Evolutionary conservation across 1,140 invertebrate genomes (phyloP).

Genomic region (Zeugodacus cucurbitae): DNA sequence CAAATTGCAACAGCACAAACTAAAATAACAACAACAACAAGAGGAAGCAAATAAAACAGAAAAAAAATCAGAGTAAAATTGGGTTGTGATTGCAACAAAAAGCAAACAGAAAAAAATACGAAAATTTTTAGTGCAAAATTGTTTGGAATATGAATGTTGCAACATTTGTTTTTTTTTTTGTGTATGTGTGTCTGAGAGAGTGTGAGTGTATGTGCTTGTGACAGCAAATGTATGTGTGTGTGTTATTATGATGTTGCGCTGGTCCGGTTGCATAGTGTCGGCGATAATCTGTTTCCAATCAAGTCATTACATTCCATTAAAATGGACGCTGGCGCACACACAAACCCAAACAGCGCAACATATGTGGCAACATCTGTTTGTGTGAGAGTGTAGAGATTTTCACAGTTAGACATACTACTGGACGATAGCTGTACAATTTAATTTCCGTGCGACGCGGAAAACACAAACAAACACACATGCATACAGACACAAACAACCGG

Average conservation of each 20-base stretch:
- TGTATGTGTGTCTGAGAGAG: background rate
- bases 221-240: background rate
- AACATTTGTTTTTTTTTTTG: background rate
- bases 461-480: background rate
- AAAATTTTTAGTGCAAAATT: background rate
- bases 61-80: background rate
- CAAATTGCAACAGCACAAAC: background rate
- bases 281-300: conserved; percentile 36
- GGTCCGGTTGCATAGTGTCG: background rate
- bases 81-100: background rate
- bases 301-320: conserved; percentile 39
- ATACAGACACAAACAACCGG: background rate
- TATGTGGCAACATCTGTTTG: background rate
- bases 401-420: background rate
- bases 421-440: conserved; percentile 22
- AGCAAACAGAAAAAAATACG: background rate
- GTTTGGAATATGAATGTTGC: background rate
- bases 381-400: background rate
- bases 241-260: background rate
- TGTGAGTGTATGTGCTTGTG: background rate
- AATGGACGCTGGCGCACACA: background rate
- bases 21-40: background rate
- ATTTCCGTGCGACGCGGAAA: conserved; percentile 15
- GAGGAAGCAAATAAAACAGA: background rate
- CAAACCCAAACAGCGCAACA: background rate